phyloP scores from a whole-genome alignment of 2,797 vertebrate species.

The Esox lucius region DNA sequence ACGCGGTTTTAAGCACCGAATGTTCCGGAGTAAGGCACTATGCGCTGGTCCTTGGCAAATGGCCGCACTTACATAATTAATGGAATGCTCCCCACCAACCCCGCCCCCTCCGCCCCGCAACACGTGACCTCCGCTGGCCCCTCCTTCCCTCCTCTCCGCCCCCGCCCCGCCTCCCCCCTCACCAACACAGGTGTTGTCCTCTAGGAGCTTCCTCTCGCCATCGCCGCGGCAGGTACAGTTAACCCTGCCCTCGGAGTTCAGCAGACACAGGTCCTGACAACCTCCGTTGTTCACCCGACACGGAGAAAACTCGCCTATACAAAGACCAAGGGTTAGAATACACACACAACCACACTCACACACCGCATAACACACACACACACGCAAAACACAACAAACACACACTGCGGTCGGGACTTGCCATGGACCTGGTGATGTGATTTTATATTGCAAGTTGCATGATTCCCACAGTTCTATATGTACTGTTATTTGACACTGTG shows the following conservation, averaged over 20 bases:
- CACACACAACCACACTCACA: constrained; percentile 4
- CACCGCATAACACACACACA: constrained; percentile 25
- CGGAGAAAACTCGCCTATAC: constrained; percentile 87
- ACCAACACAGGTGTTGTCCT: constrained; percentile 91
- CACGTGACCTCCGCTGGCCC: neutral
- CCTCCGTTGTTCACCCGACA: constrained; percentile 90
- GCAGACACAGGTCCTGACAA: constrained; percentile 93
- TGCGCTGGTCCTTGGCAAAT: neutral
- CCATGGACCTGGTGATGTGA: too few species aligned
- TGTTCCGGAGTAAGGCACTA: neutral
- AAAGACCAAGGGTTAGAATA: neutral
- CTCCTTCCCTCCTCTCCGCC: neutral
- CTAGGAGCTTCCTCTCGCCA: constrained; percentile 86
- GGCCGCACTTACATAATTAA: neutral
- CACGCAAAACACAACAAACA: too few species aligned
- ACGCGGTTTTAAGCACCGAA: neutral
- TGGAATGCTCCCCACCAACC: neutral
- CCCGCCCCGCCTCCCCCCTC: constrained; percentile 25
- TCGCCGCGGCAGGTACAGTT: constrained; percentile 95
- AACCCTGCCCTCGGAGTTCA: constrained; percentile 87
- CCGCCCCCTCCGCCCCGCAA: neutral
- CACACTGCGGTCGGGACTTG: neutral
- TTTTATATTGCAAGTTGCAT: too few species aligned
- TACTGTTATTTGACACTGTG: neutral
- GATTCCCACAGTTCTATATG: neutral